Percentiles rank a stretch among this genome's conserved stretches.
phyloP scores from a whole-genome alignment of 2,113 vertebrate species.

The Campylomormyrus numenius region DNA sequence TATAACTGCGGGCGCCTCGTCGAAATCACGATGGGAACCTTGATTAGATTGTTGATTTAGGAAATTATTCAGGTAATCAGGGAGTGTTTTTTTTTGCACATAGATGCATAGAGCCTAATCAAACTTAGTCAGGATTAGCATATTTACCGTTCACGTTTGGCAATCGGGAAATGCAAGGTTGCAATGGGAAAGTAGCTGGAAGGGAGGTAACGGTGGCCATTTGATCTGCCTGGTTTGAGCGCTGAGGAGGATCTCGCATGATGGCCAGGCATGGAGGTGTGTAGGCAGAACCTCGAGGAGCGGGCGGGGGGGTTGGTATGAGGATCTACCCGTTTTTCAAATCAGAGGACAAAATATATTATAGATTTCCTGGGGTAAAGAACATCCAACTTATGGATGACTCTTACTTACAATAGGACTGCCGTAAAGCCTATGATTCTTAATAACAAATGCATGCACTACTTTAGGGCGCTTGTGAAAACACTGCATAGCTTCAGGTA shows the following conservation, averaged over 20 bases:
- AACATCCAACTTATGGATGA: background rate
- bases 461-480: background rate
- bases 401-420: background rate
- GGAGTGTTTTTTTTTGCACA: background rate
- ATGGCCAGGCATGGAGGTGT: background rate
- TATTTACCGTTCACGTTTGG: background rate
- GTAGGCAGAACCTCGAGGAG: background rate
- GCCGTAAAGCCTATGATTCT: background rate
- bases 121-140: background rate
- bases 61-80: slow-evolving; percentile 16
- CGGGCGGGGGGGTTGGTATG: background rate
- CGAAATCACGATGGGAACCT: background rate
- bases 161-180: background rate
- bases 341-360: background rate
- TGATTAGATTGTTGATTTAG: background rate
- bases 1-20: background rate
- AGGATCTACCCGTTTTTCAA: background rate
- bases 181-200: background rate
- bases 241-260: background rate
- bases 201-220: background rate
- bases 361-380: background rate
- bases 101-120: background rate
- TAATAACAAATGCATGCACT: background rate
- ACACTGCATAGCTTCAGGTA: background rate
- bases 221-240: background rate